A percentile compares a stretch with the other conserved stretches of the same genome.
Conservation (phyloP, 1,140 invertebrate species). For the Listronotus bonariensis region DNA sequence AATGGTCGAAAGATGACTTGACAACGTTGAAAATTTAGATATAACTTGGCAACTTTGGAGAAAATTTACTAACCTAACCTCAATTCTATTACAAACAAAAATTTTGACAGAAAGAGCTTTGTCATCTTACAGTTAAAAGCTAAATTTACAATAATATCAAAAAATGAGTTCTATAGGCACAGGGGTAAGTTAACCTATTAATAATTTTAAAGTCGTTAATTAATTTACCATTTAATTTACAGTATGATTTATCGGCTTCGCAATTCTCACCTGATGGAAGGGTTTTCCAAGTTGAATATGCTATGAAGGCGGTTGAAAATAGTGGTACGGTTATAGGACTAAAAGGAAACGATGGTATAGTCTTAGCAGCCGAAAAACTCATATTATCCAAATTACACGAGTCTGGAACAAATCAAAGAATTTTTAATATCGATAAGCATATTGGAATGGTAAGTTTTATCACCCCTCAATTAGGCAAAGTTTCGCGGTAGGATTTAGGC, state of each 20-base stretch:
- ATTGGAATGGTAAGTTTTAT: constrained; percentile 80
- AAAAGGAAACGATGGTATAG: constrained; percentile 93
- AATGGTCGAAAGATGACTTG: no score
- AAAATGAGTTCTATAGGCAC: constrained; percentile 38
- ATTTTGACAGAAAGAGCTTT: constrained; percentile 12
- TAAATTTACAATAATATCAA: background rate
- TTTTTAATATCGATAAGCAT: constrained; percentile 93
- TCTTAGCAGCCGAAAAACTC: constrained; percentile 97
- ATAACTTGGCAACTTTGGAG: no score
- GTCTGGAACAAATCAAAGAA: constrained; percentile 88
- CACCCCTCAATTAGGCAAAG: no score
- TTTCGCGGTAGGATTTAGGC: no score
- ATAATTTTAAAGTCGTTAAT: background rate
- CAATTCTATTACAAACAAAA: constrained; percentile 5
- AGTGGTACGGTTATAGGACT: constrained; percentile 96
- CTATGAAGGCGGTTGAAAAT: constrained; percentile 98
- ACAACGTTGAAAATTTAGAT: no score
- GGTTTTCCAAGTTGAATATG: constrained; percentile 99
- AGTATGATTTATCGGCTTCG: constrained; percentile 99
- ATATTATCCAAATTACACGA: constrained; percentile 97
- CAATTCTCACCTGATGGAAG: constrained; percentile 99
- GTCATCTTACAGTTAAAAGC: constrained; percentile 9
- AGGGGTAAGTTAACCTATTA: constrained; percentile 21
- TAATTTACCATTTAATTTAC: constrained; percentile 36
- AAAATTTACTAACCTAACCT: constrained; percentile 2